A percentile compares a stretch with the other conserved stretches of the same genome.
Evolutionary conservation across 2,797 vertebrate species (phyloP).

Genomic region (Pelobates cultripes): DNA sequence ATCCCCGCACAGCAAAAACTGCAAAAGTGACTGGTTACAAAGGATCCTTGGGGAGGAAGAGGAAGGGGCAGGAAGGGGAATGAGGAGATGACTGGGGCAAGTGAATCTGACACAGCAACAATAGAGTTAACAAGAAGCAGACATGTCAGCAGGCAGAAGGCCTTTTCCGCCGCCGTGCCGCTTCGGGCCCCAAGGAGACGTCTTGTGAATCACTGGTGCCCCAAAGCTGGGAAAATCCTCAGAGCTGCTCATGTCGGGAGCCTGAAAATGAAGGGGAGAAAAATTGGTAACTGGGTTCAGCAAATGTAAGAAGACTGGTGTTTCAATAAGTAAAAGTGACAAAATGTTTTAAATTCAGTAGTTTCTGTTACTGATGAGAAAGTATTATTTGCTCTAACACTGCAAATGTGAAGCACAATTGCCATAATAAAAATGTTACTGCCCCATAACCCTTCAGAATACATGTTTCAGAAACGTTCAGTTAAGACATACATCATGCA

Average conservation of each 20-base stretch:
- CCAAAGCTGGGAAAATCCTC: constrained; percentile 99
- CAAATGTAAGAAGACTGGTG: neutral
- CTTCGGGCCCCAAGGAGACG: constrained; percentile 97
- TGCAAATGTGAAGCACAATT: too few relatives aligned
- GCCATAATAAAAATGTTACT: too few relatives aligned
- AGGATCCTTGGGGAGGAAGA: constrained; percentile 33
- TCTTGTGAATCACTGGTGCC: constrained; percentile 88
- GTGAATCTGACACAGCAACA: constrained; percentile 45
- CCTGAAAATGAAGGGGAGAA: constrained; percentile 69
- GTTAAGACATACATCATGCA: too few relatives aligned
- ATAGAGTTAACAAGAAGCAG: constrained; percentile 51
- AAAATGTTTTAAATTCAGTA: too few relatives aligned
- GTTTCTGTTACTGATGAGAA: too few relatives aligned
- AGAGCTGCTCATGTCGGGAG: constrained; percentile 98
- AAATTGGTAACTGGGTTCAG: neutral
- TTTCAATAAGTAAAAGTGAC: too few relatives aligned
- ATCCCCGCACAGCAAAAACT: constrained; percentile 11
- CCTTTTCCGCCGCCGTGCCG: constrained; percentile 79
- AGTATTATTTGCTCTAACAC: too few relatives aligned
- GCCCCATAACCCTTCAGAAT: too few relatives aligned
- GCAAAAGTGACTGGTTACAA: constrained; percentile 33
- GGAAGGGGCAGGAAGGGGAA: constrained; percentile 17
- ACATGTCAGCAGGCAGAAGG: constrained; percentile 72
- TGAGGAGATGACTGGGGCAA: constrained; percentile 38
- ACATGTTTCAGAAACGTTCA: too few relatives aligned